These are phyloP conservation scores for Itoplectis maculator DNA, from an alignment of 2,888 invertebrate genomes.

Conservation along the genomic window DNA sequence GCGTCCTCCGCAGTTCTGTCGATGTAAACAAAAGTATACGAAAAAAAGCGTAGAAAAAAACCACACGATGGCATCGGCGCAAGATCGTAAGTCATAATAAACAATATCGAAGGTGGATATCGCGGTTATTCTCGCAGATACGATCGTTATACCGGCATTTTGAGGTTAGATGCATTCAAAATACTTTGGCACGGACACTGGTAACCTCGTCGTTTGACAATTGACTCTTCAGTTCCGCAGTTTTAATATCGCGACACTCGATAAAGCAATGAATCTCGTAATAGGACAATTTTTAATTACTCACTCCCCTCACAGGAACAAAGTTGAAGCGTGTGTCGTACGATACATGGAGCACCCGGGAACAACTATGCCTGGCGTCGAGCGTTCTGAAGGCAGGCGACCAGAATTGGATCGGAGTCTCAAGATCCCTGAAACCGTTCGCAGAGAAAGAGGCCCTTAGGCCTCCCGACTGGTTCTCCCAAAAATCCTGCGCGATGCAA, in stretches of 20 bases:
- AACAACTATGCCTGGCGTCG: constrained; percentile 94
- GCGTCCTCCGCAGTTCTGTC: not conserved
- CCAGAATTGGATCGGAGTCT: constrained; percentile 96
- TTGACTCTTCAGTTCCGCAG: too few relatives aligned
- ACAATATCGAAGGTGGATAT: not conserved
- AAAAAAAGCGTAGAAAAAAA: not conserved
- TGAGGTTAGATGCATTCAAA: constrained; percentile 60
- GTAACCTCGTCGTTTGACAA: not conserved
- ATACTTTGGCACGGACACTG: constrained; percentile 15
- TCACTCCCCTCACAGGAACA: constrained; percentile 72
- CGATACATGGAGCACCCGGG: constrained; percentile 94
- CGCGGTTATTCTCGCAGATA: constrained; percentile 7
- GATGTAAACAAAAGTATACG: not conserved
- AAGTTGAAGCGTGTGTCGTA: constrained; percentile 90
- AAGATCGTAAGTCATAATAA: constrained; percentile 74
- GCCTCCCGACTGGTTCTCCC: constrained; percentile 95
- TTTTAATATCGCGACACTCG: too few relatives aligned
- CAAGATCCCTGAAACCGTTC: constrained; percentile 91
- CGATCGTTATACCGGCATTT: not conserved
- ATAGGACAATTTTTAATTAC: not conserved
- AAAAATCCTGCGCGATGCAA: constrained; percentile 95
- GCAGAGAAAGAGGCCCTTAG: constrained; percentile 88
- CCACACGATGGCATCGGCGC: constrained; percentile 74
- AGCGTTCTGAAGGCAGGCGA: constrained; percentile 94
- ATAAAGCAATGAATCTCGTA: too few relatives aligned